Conservation (phyloP, 2,888 invertebrate species). For the Epistrophe eligans region DNA sequence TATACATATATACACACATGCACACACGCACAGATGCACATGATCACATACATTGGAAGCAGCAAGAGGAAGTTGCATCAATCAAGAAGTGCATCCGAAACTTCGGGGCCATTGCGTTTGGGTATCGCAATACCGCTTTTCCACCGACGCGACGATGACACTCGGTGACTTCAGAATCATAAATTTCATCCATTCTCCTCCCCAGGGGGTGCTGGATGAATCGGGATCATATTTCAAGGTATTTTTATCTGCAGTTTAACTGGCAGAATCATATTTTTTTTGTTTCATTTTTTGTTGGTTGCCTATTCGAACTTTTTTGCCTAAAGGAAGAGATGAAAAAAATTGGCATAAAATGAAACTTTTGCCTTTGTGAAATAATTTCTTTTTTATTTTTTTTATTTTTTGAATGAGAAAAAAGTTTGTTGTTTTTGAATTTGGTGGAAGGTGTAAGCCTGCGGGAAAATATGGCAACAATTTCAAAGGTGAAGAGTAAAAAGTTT, state of each 20-base stretch:
- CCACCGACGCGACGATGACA: constrained; percentile 55
- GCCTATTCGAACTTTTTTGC: constrained; percentile 26
- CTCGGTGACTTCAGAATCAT: constrained; percentile 53
- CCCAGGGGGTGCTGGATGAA: constrained; percentile 25
- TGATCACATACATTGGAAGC: background rate
- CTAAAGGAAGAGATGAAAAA: background rate
- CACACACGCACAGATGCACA: background rate
- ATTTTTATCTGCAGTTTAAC: constrained; percentile 49
- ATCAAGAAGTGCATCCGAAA: constrained; percentile 65
- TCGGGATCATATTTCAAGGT: constrained; percentile 21
- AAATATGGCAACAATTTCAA: constrained; percentile 25
- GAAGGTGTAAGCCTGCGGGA: background rate
- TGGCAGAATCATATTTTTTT: constrained; percentile 14
- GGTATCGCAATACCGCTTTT: constrained; percentile 55
- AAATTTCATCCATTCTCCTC: constrained; percentile 40
- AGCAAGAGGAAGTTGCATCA: constrained; percentile 53
- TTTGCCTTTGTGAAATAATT: constrained; percentile 13
- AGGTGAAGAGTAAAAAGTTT: constrained; percentile 15
- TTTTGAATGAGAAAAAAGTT: background rate
- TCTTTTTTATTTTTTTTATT: background rate
- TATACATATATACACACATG: background rate
- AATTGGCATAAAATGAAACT: constrained; percentile 24
- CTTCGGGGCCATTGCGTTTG: constrained; percentile 43
- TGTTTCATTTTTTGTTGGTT: background rate
- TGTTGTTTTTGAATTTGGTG: background rate